These are phyloP conservation scores for Hydractinia symbiolongicarpus DNA, from an alignment of 30 jellyfish, hydroid and myxozoan genomes.

Conservation along the genomic window DNA sequence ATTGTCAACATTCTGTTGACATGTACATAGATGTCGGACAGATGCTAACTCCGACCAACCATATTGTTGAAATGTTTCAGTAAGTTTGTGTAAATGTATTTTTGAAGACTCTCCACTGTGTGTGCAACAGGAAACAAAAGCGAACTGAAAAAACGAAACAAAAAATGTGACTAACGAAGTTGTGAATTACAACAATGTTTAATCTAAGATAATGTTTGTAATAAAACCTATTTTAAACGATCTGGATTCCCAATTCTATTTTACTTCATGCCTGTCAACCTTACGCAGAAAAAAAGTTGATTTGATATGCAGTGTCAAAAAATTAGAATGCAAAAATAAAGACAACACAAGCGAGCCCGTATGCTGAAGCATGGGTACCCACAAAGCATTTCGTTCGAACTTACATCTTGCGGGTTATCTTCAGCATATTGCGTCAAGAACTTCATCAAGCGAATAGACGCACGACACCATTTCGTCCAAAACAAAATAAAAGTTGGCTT, in stretches of 20 bases:
- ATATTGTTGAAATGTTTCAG: slow-evolving; percentile 19
- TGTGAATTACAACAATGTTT: not conserved
- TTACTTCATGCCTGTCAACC: too few relatives aligned
- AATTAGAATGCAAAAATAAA: too few relatives aligned
- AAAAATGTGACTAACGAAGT: not conserved
- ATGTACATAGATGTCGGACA: slow-evolving; percentile 49
- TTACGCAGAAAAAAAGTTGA: too few relatives aligned
- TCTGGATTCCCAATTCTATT: too few relatives aligned
- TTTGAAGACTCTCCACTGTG: slow-evolving; percentile 56
- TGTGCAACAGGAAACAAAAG: slow-evolving; percentile 59
- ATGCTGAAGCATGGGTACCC: too few relatives aligned
- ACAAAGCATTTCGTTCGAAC: not conserved
- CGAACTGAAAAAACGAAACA: slow-evolving; percentile 36
- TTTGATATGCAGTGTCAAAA: too few relatives aligned
- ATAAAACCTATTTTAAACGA: too few relatives aligned
- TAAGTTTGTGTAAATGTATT: slow-evolving; percentile 38
- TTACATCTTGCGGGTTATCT: slow-evolving; percentile 37
- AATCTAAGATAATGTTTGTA: too few relatives aligned
- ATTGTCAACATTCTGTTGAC: slow-evolving; percentile 39
- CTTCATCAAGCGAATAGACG: slow-evolving; percentile 38
- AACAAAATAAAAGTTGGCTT: slow-evolving; percentile 49
- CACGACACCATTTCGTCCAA: slow-evolving; percentile 61
- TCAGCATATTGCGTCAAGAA: slow-evolving; percentile 36
- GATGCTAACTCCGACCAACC: slow-evolving; percentile 35
- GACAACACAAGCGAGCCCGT: too few relatives aligned